These are phyloP conservation scores for Catocala nupta DNA, from an alignment of 2,888 invertebrate genomes.

Conservation along the genomic window DNA sequence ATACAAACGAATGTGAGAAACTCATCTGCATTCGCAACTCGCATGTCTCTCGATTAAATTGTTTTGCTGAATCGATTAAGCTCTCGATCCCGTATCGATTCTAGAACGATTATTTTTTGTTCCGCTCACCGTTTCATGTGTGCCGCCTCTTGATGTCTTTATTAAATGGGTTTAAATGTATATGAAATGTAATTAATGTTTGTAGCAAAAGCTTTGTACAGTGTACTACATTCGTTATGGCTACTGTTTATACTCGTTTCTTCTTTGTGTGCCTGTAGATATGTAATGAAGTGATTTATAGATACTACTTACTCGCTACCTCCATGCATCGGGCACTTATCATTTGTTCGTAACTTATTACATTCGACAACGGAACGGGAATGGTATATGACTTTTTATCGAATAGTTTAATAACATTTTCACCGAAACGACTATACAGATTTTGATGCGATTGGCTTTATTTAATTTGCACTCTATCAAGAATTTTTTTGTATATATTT, in stretches of 20 bases:
- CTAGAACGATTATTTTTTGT: conserved; percentile 77
- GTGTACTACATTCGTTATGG: conserved; percentile 15
- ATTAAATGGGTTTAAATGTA: conserved; percentile 65
- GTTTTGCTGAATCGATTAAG: conserved; percentile 84
- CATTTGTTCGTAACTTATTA: not conserved
- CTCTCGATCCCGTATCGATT: conserved; percentile 73
- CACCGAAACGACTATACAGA: no score
- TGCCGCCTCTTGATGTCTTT: conserved; percentile 74
- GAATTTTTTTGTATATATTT: no score
- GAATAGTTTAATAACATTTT: no score
- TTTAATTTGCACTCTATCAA: no score
- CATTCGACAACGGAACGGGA: not conserved
- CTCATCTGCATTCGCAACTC: conserved; percentile 72
- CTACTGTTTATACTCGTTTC: conserved; percentile 40
- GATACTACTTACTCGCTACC: conserved; percentile 2
- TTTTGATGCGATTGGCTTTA: no score
- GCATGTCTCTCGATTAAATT: conserved; percentile 78
- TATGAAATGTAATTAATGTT: conserved; percentile 55
- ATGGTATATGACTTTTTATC: not conserved
- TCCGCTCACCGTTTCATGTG: conserved; percentile 64
- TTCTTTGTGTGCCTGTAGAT: conserved; percentile 1
- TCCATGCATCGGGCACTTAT: not conserved
- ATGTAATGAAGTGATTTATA: conserved; percentile 22
- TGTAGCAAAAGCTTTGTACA: conserved; percentile 37
- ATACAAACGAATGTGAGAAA: conserved; percentile 59